phyloP scores from a whole-genome alignment of 1,140 invertebrate species.

The Dryas iulia region DNA sequence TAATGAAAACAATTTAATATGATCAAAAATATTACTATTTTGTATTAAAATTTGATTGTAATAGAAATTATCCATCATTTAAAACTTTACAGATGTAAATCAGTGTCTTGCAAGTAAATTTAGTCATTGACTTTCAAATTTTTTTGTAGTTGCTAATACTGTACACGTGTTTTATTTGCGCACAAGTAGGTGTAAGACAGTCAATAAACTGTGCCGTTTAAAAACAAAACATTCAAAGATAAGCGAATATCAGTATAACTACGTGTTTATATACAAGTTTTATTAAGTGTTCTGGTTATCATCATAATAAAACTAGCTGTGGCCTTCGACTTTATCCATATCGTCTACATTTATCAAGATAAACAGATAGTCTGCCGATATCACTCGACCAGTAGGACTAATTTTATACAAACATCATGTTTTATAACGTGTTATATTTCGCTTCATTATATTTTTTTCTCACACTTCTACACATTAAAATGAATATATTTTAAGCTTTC shows the following conservation, averaged over 20 bases:
- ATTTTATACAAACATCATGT: not conserved
- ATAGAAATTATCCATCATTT: too few species aligned
- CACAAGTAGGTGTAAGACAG: constrained; percentile 13
- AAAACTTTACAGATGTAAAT: too few species aligned
- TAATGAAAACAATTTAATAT: not conserved
- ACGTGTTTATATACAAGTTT: not conserved
- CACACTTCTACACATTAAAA: not conserved
- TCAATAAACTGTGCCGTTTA: constrained; percentile 21
- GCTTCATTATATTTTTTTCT: not conserved
- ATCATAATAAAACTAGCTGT: not conserved
- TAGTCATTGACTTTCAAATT: constrained; percentile 44
- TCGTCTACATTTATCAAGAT: not conserved
- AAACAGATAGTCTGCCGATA: not conserved
- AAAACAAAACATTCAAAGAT: constrained; percentile 20
- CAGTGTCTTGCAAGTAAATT: not conserved
- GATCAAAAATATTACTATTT: too few species aligned
- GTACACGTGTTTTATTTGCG: not conserved
- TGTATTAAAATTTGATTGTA: too few species aligned
- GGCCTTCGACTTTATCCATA: not conserved
- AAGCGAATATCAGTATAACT: not conserved
- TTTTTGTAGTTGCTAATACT: not conserved
- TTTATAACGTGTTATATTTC: not conserved
- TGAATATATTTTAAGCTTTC: not conserved
- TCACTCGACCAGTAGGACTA: not conserved
- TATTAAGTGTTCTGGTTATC: not conserved